Evolutionary conservation across 2,797 vertebrate species (phyloP), one percentile per base, ranked within the genome.

Genomic region (Pachyuromys duprasi): DNA sequence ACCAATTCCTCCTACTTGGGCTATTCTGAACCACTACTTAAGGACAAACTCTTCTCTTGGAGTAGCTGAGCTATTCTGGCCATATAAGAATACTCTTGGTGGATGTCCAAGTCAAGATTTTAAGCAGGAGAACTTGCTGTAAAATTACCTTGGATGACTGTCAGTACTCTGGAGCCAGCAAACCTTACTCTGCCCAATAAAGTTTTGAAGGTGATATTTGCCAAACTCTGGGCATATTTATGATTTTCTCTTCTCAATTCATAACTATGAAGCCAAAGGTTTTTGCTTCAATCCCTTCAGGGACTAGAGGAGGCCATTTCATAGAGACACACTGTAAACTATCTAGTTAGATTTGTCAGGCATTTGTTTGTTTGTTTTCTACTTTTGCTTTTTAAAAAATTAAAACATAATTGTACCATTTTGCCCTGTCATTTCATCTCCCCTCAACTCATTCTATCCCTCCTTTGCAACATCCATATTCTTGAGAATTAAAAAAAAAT

Each of bases 221-320:
- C 62, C 69, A 90, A 95, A 74, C n/a, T 93, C 70, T 87, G 57
- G 74, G 69, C 57, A 80, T 65, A 95, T 91, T 95, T 95, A 90
- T 89, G 69, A 70, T 90, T 90, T 90, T 96, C 86, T 95, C 57
- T 95, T 90, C 74, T 93, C n/a, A 86, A 75, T 76, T 87, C 65
- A 60, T 91, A 72, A 55, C 18, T 33, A 22, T 24, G 26, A 91
- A 86, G 80, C 39, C 36, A 65, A 69, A 72, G 55, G 12, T 15
- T 76, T 67, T 74, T 26, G 12, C 53, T 31, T 60, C 5, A 15
- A 36, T 82, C 60, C 72, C 36, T 91, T 42, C 31, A 53, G 65
- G 39, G 70, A 65, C 79, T 65, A 24, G 74, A 67, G 62, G 90
- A 92, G 88, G 13, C 1, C 49, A 8, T 65, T 75, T 91, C 12